Evolutionary conservation across 2,888 invertebrate genomes (phyloP).

Genomic region (Deilephila porcellus): DNA sequence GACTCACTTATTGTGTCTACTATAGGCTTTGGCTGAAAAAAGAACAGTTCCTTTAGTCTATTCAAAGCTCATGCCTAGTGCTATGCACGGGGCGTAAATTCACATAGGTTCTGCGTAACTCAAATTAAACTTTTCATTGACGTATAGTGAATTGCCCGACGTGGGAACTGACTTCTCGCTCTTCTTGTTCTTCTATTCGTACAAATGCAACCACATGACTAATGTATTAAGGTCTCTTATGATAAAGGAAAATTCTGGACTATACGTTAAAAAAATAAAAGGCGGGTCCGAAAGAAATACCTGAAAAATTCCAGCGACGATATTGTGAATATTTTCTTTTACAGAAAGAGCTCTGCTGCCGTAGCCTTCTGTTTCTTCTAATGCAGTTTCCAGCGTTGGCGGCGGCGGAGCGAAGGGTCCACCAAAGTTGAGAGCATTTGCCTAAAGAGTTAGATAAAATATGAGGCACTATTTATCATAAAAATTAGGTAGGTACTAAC

Average conservation of each 20-base stretch:
- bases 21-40: slow-evolving; percentile 86
- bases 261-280: neutral
- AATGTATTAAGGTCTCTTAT: too few species aligned
- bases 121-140: too few species aligned
- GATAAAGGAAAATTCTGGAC: too few species aligned
- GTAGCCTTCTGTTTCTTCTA: slow-evolving; percentile 70
- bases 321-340: slow-evolving; percentile 71
- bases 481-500: too few species aligned
- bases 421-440: slow-evolving; percentile 35
- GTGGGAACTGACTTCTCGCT: too few species aligned
- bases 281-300: slow-evolving; percentile 54
- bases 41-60: neutral
- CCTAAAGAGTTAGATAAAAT: slow-evolving; percentile 10
- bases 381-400: slow-evolving; percentile 63
- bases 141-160: too few species aligned
- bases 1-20: slow-evolving; percentile 90
- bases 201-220: too few species aligned
- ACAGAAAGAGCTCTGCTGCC: slow-evolving; percentile 71
- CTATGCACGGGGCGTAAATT: too few species aligned
- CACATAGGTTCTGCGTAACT: too few species aligned
- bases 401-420: slow-evolving; percentile 62
- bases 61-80: too few species aligned
- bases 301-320: slow-evolving; percentile 74
- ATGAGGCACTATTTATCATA: too few species aligned
- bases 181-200: too few species aligned